Conservation (phyloP, 2,888 invertebrate species). For the Tortrix viridana region DNA sequence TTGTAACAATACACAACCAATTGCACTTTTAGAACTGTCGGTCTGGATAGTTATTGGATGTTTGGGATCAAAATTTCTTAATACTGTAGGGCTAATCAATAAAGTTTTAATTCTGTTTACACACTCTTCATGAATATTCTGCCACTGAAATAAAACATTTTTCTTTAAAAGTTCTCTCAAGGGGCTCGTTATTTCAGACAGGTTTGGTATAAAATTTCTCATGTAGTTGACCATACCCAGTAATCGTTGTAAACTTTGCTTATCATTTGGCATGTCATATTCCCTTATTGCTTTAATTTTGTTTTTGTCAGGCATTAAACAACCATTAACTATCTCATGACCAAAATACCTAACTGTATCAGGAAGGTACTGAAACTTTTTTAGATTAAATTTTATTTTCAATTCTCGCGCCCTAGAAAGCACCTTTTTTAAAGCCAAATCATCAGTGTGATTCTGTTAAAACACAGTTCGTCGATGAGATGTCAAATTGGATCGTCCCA, state of each 20-base stretch:
- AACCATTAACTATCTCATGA: neutral
- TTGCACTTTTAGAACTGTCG: constrained; percentile 11
- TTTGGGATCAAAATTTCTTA: constrained; percentile 15
- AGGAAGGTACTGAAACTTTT: neutral
- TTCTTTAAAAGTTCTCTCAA: constrained; percentile 12
- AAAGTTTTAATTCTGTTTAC: constrained; percentile 1
- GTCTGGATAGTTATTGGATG: constrained; percentile 14
- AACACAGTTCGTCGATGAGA: too few species aligned
- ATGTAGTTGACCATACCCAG: neutral
- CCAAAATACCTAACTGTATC: neutral
- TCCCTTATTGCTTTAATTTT: neutral
- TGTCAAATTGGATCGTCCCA: too few species aligned
- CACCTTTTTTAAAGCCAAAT: neutral
- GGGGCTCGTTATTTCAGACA: constrained; percentile 8
- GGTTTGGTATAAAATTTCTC: constrained; percentile 5
- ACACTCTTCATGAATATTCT: neutral
- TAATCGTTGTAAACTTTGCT: neutral
- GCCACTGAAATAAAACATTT: constrained; percentile 3
- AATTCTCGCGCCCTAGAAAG: neutral
- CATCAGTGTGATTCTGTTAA: too few species aligned
- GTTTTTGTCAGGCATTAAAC: neutral
- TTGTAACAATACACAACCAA: constrained; percentile 20
- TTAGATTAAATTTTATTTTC: neutral
- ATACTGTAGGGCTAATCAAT: neutral
- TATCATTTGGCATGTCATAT: neutral